Evolutionary conservation across 2,797 vertebrate species (phyloP).

Genomic region (Potorous gilbertii): DNA sequence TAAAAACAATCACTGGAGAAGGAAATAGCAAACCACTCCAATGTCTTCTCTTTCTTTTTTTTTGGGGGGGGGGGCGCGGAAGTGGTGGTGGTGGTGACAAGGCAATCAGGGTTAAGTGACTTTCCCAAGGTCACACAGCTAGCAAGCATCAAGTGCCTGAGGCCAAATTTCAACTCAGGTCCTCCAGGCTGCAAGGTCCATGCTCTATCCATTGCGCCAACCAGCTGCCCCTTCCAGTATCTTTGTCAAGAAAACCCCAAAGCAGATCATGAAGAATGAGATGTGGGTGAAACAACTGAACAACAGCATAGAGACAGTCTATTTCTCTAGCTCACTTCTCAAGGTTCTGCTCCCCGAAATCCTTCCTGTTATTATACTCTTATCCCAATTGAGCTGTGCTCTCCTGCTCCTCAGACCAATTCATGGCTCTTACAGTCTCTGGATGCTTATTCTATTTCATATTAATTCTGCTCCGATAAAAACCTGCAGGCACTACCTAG

Average conservation of each 20-base stretch:
- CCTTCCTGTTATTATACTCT: not conserved
- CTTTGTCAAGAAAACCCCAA: not conserved
- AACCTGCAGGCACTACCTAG: not conserved
- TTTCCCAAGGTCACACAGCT: too few species aligned
- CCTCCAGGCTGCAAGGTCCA: too few species aligned
- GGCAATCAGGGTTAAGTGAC: too few species aligned
- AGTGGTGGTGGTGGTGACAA: too few species aligned
- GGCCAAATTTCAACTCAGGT: too few species aligned
- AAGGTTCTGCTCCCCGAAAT: not conserved
- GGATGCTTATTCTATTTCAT: too few species aligned
- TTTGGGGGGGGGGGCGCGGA: too few species aligned
- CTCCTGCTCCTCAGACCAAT: not conserved
- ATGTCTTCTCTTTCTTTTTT: too few species aligned
- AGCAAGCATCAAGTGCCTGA: too few species aligned
- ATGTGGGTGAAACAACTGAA: not conserved
- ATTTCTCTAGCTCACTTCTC: not conserved
- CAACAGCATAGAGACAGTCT: accelerated
- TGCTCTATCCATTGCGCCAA: too few species aligned
- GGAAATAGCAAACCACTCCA: not conserved
- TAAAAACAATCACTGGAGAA: not conserved
- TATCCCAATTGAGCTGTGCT: not conserved
- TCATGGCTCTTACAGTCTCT: not conserved
- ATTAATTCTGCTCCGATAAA: not conserved
- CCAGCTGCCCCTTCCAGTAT: not conserved
- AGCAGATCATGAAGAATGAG: not conserved